A percentile compares a stretch with the other conserved stretches of the same genome.
phyloP scores from a whole-genome alignment of 2,888 invertebrate species.

The Brachylomia viminalis region DNA sequence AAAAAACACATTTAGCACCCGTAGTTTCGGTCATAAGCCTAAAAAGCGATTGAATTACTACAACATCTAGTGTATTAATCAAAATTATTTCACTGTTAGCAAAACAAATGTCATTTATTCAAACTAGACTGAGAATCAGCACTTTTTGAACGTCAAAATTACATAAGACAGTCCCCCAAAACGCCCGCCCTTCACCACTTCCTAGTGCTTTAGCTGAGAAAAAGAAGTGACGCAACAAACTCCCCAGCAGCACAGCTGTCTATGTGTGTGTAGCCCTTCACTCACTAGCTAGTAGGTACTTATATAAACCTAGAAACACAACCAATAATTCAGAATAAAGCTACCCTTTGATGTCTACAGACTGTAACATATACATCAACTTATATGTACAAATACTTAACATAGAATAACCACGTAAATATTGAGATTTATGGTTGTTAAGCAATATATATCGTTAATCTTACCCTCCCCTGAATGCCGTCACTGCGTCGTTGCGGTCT shows the following conservation, averaged over 20 bases:
- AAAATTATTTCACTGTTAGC: not conserved
- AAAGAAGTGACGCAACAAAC: too few relatives aligned
- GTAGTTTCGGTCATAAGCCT: too few relatives aligned
- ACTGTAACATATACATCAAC: slow-evolving; percentile 23
- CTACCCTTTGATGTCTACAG: slow-evolving; percentile 14
- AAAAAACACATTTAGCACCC: not conserved
- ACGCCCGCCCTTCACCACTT: too few relatives aligned
- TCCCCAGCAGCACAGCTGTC: too few relatives aligned
- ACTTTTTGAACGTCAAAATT: too few relatives aligned
- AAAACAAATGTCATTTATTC: too few relatives aligned
- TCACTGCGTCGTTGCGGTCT: slow-evolving; percentile 73
- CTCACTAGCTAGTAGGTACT: not conserved
- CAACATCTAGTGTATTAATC: not conserved
- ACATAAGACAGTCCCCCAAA: too few relatives aligned
- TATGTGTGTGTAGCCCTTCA: too few relatives aligned
- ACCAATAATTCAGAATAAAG: not conserved
- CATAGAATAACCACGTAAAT: slow-evolving; percentile 56
- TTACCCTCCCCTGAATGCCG: slow-evolving; percentile 64
- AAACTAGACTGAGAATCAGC: too few relatives aligned
- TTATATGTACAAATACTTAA: slow-evolving; percentile 47
- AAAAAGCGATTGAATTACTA: not conserved
- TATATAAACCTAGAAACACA: not conserved
- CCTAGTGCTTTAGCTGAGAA: too few relatives aligned
- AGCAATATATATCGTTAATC: slow-evolving; percentile 68
- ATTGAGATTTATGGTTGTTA: slow-evolving; percentile 69